A percentile compares a stretch with the other conserved stretches of the same genome.
phyloP scores from a whole-genome alignment of 92 coral and sea anemone species.

The Bergia sp. region DNA sequence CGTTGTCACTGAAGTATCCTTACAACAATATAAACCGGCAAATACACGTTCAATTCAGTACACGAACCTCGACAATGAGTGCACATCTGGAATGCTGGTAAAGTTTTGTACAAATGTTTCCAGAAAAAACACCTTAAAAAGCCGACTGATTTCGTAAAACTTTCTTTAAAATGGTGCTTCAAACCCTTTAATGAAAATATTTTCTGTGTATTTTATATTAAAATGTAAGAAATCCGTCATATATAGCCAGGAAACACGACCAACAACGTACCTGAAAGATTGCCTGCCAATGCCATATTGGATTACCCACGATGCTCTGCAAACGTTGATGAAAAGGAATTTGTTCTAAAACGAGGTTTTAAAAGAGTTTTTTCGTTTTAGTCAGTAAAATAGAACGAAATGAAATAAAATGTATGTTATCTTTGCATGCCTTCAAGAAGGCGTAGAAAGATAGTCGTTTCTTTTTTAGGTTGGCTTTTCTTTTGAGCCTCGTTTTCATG shows the following conservation, averaged over 20 bases:
- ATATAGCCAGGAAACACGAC: conserved; percentile 3
- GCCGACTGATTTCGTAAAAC: neutral
- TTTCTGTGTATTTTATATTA: neutral
- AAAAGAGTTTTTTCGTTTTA: neutral
- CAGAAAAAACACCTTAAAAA: neutral
- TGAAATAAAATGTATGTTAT: neutral
- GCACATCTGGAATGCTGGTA: neutral
- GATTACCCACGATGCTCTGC: conserved; percentile 7
- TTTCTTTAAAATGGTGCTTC: neutral
- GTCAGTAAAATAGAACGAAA: neutral
- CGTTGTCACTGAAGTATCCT: conserved; percentile 3
- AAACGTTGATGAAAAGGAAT: neutral
- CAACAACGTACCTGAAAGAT: neutral
- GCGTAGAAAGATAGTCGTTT: neutral
- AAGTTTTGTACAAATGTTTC: neutral
- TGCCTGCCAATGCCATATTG: neutral
- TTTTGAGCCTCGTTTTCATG: conserved; percentile 48
- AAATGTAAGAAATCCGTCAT: neutral
- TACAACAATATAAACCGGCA: too few species aligned
- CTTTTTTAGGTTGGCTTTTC: too few species aligned
- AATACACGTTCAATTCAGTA: neutral
- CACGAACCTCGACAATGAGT: neutral
- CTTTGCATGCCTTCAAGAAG: neutral
- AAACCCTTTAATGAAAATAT: neutral
- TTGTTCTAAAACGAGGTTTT: neutral